Percentiles rank a stretch among this genome's conserved stretches.
These are phyloP conservation scores for Lagocephalus sceleratus DNA, from an alignment of 2,797 vertebrate genomes.

Conservation along the genomic window DNA sequence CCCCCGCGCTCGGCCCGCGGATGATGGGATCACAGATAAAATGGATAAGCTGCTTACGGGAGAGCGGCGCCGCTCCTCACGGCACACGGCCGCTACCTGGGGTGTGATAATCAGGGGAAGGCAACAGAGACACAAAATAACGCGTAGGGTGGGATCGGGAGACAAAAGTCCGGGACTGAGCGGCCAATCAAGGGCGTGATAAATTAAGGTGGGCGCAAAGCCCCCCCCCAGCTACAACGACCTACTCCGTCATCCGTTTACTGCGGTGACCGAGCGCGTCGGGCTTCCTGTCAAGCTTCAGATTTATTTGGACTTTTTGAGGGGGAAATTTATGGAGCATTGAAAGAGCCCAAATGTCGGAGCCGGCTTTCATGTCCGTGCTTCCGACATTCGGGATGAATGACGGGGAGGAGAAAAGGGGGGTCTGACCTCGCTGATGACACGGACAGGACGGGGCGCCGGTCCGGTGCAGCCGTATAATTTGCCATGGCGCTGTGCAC, in stretches of 20 bases:
- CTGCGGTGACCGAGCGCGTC: constrained; percentile 28
- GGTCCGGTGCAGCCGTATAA: constrained; percentile 27
- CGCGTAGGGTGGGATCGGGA: background rate
- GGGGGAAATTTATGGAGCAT: background rate
- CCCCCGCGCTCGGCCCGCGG: constrained; percentile 24
- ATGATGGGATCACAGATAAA: constrained; percentile 32
- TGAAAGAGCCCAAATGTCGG: constrained; percentile 22
- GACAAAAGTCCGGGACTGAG: background rate
- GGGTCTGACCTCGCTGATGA: constrained; percentile 17
- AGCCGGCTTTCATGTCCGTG: no score
- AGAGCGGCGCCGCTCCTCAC: constrained; percentile 6
- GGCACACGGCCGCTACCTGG: constrained; percentile 1
- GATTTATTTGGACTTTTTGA: constrained; percentile 16
- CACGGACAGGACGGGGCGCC: constrained; percentile 21
- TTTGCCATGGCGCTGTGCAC: constrained; percentile 1
- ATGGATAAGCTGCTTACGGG: constrained; percentile 30
- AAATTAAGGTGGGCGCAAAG: constrained; percentile 24
- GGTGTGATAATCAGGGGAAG: constrained; percentile 13
- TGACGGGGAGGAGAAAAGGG: no score
- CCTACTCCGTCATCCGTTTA: constrained; percentile 16
- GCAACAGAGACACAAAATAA: constrained; percentile 11
- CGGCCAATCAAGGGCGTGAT: constrained; percentile 11
- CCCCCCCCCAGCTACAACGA: background rate
- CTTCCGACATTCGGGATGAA: no score
- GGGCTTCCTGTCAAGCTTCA: constrained; percentile 20